A percentile compares a stretch with the other conserved stretches of the same genome.
These are phyloP conservation scores for Alectura lathami DNA, from an alignment of 2,113 vertebrate genomes.

Conservation along the genomic window DNA sequence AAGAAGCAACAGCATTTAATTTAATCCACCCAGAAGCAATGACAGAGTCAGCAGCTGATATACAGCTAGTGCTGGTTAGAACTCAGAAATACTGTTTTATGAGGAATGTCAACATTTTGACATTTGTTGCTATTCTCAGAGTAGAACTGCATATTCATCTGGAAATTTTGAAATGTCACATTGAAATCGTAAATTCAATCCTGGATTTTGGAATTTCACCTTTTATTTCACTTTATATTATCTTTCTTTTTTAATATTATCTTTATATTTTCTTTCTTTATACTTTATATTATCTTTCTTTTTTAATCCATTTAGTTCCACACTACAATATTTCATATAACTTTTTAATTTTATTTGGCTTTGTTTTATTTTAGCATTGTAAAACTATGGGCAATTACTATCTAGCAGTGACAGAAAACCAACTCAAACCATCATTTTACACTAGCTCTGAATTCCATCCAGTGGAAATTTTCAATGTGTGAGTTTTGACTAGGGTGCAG, in stretches of 20 bases:
- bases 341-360: not conserved
- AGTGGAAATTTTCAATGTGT: not conserved
- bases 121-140: constrained; percentile 53
- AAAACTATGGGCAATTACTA: not conserved
- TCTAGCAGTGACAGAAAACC: not conserved
- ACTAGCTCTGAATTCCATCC: not conserved
- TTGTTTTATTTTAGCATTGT: not conserved
- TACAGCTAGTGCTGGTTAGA: constrained; percentile 38
- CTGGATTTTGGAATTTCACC: constrained; percentile 37
- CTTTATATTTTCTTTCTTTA: not conserved
- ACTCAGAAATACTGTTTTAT: constrained; percentile 37
- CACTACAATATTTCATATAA: not conserved
- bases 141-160: constrained; percentile 41
- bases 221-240: constrained; percentile 15
- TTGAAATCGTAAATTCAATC: not conserved
- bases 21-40: constrained; percentile 50
- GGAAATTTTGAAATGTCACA: constrained; percentile 54
- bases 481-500: not conserved
- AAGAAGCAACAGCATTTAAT: constrained; percentile 35
- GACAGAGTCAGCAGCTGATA: constrained; percentile 41
- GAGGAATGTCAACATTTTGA: constrained; percentile 61
- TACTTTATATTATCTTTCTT: not conserved
- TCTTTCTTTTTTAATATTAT: no score
- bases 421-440: not conserved
- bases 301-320: not conserved